Conservation (phyloP, 2,797 vertebrate genomes). For the Melanotaenia parkinsoni region DNA sequence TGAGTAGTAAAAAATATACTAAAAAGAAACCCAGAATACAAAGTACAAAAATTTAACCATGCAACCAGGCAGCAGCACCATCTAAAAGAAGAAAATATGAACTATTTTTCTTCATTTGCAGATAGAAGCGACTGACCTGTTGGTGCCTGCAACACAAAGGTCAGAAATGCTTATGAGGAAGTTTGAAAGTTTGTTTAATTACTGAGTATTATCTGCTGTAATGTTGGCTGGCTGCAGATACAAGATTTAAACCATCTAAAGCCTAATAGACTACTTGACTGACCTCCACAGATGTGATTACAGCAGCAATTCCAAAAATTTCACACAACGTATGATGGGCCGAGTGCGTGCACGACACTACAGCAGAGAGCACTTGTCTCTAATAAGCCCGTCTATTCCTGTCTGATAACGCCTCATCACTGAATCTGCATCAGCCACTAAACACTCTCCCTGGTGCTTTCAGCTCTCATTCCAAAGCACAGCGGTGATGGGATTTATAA, state of each 20-base stretch:
- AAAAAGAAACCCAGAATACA: background rate
- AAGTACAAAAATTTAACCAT: background rate
- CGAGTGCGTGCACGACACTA: conserved; percentile 33
- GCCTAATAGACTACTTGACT: conserved; percentile 30
- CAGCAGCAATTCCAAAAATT: conserved; percentile 41
- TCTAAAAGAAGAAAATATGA: background rate
- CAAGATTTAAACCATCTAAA: conserved; percentile 4
- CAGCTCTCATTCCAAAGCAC: conserved; percentile 5
- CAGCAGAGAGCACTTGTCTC: conserved; percentile 50
- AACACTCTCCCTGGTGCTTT: conserved; percentile 1
- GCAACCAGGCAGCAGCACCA: background rate
- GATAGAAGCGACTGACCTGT: background rate
- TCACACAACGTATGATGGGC: conserved; percentile 19
- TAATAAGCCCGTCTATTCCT: conserved; percentile 50
- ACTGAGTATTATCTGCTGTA: conserved; percentile 21
- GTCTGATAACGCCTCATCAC: conserved; percentile 6
- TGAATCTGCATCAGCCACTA: conserved; percentile 16
- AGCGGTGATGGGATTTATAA: conserved; percentile 18
- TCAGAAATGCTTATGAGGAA: conserved; percentile 17
- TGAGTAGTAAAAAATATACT: background rate
- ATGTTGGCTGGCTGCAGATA: conserved; percentile 18
- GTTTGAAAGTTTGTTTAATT: conserved; percentile 34
- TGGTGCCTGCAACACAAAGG: background rate
- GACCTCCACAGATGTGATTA: conserved; percentile 49
- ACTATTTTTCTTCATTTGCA: background rate